Conservation (phyloP, 2,797 vertebrate species). For the Antennarius maculatus region DNA sequence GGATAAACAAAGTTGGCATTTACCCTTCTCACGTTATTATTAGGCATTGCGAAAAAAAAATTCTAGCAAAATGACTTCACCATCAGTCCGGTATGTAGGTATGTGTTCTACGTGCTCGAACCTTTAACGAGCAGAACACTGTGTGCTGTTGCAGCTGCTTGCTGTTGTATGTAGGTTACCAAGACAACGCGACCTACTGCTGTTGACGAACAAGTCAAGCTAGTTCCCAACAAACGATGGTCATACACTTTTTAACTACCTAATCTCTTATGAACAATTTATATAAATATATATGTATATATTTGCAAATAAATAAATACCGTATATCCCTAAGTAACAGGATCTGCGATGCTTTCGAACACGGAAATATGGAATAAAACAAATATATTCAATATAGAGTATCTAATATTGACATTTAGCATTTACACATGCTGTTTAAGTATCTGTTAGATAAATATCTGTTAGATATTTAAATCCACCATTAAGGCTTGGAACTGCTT, state of each 20-base stretch:
- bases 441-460: too few relatives aligned
- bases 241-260: too few relatives aligned
- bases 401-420: too few relatives aligned
- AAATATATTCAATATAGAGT: too few relatives aligned
- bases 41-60: constrained; percentile 22
- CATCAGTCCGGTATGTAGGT: neutral
- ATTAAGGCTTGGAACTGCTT: constrained; percentile 1
- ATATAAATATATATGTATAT: too few relatives aligned
- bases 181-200: constrained; percentile 40
- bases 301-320: too few relatives aligned
- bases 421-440: too few relatives aligned
- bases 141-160: neutral
- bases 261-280: neutral
- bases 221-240: neutral
- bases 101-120: too few relatives aligned
- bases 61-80: neutral
- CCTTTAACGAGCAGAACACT: too few relatives aligned
- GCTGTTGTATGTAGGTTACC: constrained; percentile 58
- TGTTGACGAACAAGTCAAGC: constrained; percentile 7
- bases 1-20: neutral
- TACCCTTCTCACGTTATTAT: constrained; percentile 65
- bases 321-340: too few relatives aligned
- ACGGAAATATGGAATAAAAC: too few relatives aligned
- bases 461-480: neutral
- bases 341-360: too few relatives aligned